These are phyloP conservation scores for Hypolimnas misippus DNA, from an alignment of 2,888 invertebrate genomes.

Conservation along the genomic window DNA sequence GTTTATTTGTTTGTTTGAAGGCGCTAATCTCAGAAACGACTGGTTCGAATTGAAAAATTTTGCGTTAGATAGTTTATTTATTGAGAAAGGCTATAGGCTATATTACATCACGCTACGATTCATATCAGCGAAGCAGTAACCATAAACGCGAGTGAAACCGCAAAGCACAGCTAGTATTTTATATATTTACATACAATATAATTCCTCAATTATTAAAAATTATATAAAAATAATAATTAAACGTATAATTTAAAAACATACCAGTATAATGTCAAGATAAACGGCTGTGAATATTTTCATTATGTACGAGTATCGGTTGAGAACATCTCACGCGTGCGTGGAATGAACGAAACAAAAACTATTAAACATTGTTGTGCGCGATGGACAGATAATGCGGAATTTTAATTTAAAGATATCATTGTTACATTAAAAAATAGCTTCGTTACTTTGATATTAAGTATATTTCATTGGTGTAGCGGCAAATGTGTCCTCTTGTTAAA, in stretches of 20 bases:
- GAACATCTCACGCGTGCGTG: slow-evolving; percentile 27
- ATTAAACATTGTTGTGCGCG: slow-evolving; percentile 23
- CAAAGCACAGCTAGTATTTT: no score
- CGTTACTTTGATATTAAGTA: neutral
- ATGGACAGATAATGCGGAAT: slow-evolving; percentile 16
- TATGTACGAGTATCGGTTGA: slow-evolving; percentile 21
- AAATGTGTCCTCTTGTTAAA: no score
- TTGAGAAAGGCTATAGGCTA: no score
- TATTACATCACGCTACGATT: no score
- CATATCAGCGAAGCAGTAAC: no score
- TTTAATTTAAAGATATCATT: slow-evolving; percentile 25
- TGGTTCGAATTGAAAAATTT: no score
- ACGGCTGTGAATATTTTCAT: slow-evolving; percentile 12
- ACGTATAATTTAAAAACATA: slow-evolving; percentile 14
- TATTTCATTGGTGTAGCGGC: neutral
- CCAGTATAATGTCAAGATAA: slow-evolving; percentile 14
- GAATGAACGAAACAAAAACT: slow-evolving; percentile 27
- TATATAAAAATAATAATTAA: neutral
- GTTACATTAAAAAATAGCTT: slow-evolving; percentile 6
- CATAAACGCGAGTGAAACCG: no score
- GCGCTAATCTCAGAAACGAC: no score
- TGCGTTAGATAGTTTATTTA: no score
- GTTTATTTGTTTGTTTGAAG: no score
- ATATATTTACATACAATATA: no score
- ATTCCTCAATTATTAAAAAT: neutral